Base-by-base conservation (phyloP, 92 coral and sea anemone genomes). In the Actinernus sp. region DNA sequence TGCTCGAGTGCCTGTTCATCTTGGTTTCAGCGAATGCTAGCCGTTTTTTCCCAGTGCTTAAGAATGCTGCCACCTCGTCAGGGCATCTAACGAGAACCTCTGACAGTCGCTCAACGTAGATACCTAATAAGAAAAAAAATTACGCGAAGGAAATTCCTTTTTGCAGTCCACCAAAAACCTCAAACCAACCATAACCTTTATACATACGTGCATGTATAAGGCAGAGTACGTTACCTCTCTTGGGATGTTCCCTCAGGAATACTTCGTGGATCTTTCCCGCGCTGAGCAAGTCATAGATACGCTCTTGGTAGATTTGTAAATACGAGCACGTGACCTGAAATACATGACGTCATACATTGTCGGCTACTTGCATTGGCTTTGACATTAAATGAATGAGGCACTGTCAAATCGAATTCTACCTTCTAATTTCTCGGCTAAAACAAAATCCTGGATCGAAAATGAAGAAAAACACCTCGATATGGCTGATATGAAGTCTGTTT, bases 1-100 rank as follows among this genome's bases (percentile, higher is more conserved):
- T 81, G 92, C 92, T 90, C 13, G 97, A 90, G 49, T 90, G 92
- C 23, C 97, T 60, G 50, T 90, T 90, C 97, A 90, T 90, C 39
- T 76, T 88, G 0, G 97, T 90, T 34, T 86, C 97, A 14, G 97
- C 97, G 48, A 78, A 41, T 27, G 88, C 88, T 31, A 90, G 89
- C 75, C 77, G 64, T 69, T 71, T 90, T 63, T 84, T 86, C 13
- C 97, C 97, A 4, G 97, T 65, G 37, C 65, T 82, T 34, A 90
- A 34, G 6, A 90, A 31, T 18, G 74, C 46, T 11, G 75, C 33
- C 19, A 90, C 81, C 31, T 90, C 89, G 18, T 81, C 85, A 4
- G 97, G 89, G 49, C 72, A 48, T 39, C 72, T 47, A 1, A 82
- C 97, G 10, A 61, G 79, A 22, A 74, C 56, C 64, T 90, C 97